Evolutionary conservation across 2,113 vertebrate species (phyloP).

Genomic region (Albula glossodonta): DNA sequence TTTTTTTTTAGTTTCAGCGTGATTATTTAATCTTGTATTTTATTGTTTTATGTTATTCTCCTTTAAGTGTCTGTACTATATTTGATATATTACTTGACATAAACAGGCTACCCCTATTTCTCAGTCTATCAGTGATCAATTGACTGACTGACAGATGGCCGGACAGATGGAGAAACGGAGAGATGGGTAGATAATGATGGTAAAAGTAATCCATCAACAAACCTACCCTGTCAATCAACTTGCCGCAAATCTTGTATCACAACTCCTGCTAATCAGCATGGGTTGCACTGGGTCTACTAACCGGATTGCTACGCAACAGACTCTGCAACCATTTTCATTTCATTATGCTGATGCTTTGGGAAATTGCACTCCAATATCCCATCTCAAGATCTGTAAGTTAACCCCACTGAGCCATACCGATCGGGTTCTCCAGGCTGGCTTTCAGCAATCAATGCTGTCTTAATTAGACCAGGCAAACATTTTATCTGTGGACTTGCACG

Average conservation of each 20-base stretch:
- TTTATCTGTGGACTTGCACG: background rate
- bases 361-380: constrained; percentile 17
- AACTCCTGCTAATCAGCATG: background rate
- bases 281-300: background rate
- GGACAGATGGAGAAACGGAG: background rate
- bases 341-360: background rate
- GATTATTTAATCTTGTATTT: background rate
- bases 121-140: background rate
- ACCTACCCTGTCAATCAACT: background rate
- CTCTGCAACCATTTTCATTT: background rate
- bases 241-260: background rate
- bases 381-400: constrained; percentile 18
- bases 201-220: background rate
- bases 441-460: constrained; percentile 16
- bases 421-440: constrained; percentile 5
- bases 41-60: background rate
- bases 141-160: background rate
- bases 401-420: background rate
- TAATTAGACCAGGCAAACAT: constrained; percentile 26
- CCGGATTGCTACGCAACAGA: constrained; percentile 33
- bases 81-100: background rate
- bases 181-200: background rate
- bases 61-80: background rate
- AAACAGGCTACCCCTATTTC: background rate
- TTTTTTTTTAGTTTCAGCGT: background rate